phyloP scores from a whole-genome alignment of 2,888 invertebrate genomes.

The Heliconius erato region DNA sequence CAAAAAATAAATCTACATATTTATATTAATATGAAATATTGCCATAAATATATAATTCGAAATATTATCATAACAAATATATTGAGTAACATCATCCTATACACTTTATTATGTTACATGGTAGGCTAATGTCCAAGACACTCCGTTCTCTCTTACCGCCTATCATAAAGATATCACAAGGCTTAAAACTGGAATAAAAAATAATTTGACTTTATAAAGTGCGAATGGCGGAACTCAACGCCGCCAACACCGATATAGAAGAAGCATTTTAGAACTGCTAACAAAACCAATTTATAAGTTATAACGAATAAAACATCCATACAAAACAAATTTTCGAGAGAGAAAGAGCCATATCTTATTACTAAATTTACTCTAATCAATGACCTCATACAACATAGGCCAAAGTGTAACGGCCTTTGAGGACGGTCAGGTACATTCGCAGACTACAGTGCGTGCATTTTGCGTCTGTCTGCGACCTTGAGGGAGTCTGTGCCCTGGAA shows the following conservation, averaged over 20 bases:
- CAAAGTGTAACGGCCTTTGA: slow-evolving; percentile 50
- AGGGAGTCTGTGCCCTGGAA: slow-evolving; percentile 79
- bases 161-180: background rate
- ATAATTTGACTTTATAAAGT: background rate
- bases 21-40: too few species aligned
- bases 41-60: too few species aligned
- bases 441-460: slow-evolving; percentile 60
- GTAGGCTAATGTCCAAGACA: background rate
- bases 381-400: slow-evolving; percentile 43
- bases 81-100: too few species aligned
- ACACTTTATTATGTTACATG: too few species aligned
- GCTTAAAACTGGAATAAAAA: background rate
- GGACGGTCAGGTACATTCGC: slow-evolving; percentile 58
- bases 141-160: background rate
- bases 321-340: background rate
- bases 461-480: slow-evolving; percentile 82
- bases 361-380: slow-evolving; percentile 20
- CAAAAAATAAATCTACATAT: background rate
- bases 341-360: background rate
- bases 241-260: background rate
- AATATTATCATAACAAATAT: too few species aligned
- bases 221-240: too few species aligned
- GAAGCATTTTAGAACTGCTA: background rate
- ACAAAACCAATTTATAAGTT: background rate
- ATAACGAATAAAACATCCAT: background rate